Base-by-base conservation (phyloP, 2,113 vertebrate species). In the Heloderma charlesbogerti region DNA sequence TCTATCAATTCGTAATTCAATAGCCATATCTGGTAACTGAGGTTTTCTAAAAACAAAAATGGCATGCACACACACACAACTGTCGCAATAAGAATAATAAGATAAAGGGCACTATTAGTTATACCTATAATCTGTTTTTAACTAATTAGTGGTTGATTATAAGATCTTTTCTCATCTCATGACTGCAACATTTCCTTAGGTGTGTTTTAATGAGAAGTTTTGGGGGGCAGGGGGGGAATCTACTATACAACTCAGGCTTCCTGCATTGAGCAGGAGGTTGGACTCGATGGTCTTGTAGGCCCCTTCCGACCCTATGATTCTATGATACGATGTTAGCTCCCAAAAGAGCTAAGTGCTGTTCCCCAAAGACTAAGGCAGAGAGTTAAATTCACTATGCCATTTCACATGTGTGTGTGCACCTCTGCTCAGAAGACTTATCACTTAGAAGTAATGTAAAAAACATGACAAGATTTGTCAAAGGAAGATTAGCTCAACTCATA, bases 401-500 rank as follows among this genome's bases (percentile, higher is more conserved):
- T 67, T 0, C 63, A 60, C 72, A 0, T 88, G 1, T 34, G 78
- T 5, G 48, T 67, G 78, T 5, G 48, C 60, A 78, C 72, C 71
- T 16, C 60, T 83, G 4, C 20, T 2, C 7, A 18, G 57, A 90
- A 77, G 34, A 89, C 7, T 86, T 2, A 6, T 3, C 74, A 51
- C 13, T 63, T 91, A 85, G 2, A 85, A 18, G 54, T 86, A 92
- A 5, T 37, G 0, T 10, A 89, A 77, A 72, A 5, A 82, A 51
- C n/a, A 87, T 20, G 4, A 16, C 16, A 93, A 84, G 22, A 72
- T 84, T 8, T 93, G 4, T 43, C 60, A 91, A 71, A 91, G 60
- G 20, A 92, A 84, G 86, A 31, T 80, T 69, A 43, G 84, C 74
- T 13, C 45, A 80, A 25, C 75, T 20, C 1, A 5, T 27, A 86